Percentiles rank a stretch among this genome's conserved stretches.
These are phyloP conservation scores for Stenolophus ochropezus DNA, from an alignment of 2,888 invertebrate species.

Conservation along the genomic window DNA sequence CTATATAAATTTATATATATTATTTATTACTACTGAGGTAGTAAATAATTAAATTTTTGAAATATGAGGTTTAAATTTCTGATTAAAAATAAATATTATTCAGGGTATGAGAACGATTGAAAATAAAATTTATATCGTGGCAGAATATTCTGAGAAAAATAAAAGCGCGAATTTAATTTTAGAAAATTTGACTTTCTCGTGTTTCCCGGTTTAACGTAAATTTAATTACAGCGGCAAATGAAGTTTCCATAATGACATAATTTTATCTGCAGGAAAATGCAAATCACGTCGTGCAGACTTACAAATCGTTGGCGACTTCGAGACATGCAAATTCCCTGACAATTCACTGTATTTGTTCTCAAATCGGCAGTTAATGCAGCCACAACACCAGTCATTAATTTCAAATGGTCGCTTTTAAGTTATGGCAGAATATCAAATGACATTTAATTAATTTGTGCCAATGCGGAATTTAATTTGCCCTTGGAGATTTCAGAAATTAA, in stretches of 20 bases:
- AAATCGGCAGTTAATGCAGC: not conserved
- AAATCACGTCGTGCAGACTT: slow-evolving; percentile 9
- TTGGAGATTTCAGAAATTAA: not conserved
- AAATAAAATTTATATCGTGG: not conserved
- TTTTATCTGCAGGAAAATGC: slow-evolving; percentile 32
- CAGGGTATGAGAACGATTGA: not conserved
- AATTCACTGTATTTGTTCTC: not conserved
- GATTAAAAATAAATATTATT: too few species aligned
- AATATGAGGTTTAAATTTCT: too few species aligned
- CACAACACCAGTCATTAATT: slow-evolving; percentile 2
- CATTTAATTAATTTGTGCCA: not conserved
- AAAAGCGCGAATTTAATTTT: not conserved
- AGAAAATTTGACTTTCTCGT: not conserved
- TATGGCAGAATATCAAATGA: not conserved
- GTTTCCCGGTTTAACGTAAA: not conserved
- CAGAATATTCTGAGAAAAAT: not conserved
- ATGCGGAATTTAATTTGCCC: not conserved
- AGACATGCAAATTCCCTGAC: not conserved
- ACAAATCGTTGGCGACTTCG: too few species aligned
- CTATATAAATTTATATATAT: too few species aligned
- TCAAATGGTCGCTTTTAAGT: not conserved
- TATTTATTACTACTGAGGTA: too few species aligned
- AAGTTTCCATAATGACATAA: slow-evolving; percentile 8
- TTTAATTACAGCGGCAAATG: slow-evolving; percentile 13
- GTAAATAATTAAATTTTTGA: too few species aligned